Base-by-base conservation (phyloP, 2,888 invertebrate genomes). In the Gortyna flavago region DNA sequence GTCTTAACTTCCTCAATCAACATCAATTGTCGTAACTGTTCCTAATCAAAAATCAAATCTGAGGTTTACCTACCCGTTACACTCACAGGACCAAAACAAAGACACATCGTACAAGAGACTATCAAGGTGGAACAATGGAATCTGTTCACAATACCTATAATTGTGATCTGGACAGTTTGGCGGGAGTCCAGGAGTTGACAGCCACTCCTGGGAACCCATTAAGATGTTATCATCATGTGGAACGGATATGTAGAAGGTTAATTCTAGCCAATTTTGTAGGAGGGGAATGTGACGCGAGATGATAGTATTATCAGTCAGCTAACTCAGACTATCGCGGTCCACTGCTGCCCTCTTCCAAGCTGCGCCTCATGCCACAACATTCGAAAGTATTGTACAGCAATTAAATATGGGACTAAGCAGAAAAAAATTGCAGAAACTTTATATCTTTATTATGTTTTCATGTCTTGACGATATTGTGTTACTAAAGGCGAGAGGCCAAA, bases 191-290 rank as follows among this genome's bases (percentile, higher is more conserved):
- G 89, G 77, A 84, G 89, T 89, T 88, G 88, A 88, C 88, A 88
- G 81, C 65, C 72, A 88, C 89, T 87, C 89, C 83, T 82, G 89
- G 86, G 89, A 84, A 75, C 81, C 84, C 85, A 89, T 89, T 89
- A 88, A 89, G 89, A 88, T 89, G 78, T 85, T 89, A 88, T 88
- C 89, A 71, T 16, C 84, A 41, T 41, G 6, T 25, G 25, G 32
- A 2, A 72, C 16, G 21, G 3, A 35, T 32, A 29, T 16, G 5
- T 25, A 84, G 84, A 86, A 86, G 84, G 73, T n/a, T 9, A 13
- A 41, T 0, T 48, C 1, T 13, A 1, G 11, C 25, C 0, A 9
- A 16, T 41, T 57, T 78, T 25, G 0, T 54, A 13, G 21, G 18
- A 4, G n/a, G 32, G 1, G 18, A 44, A 32, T 68, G 32, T 32